phyloP scores from a whole-genome alignment of 2,797 vertebrate genomes.

The Petrocephalus sullivani region DNA sequence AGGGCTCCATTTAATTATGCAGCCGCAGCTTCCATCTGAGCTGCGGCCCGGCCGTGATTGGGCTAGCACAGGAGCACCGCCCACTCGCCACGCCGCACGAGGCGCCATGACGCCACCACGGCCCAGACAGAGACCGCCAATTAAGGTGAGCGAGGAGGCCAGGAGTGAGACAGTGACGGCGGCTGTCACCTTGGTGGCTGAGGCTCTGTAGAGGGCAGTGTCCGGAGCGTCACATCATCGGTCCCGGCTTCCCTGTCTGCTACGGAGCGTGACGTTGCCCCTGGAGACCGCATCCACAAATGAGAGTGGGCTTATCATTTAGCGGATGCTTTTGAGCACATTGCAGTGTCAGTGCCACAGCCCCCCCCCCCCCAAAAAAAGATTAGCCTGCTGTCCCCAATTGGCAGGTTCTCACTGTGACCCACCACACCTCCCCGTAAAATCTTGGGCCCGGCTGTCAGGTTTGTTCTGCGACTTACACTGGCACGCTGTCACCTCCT shows the following conservation, averaged over 20 bases:
- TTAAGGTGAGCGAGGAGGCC: not conserved
- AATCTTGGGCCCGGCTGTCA: not conserved
- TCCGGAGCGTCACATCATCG: not conserved
- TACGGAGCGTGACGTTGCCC: not conserved
- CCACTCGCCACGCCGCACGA: not conserved
- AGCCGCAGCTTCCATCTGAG: not conserved
- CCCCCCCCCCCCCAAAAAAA: not conserved
- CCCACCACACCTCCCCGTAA: not conserved
- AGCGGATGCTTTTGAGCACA: not conserved
- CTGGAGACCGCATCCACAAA: not conserved
- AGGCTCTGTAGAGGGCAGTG: not conserved
- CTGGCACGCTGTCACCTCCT: not conserved
- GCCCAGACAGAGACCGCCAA: not conserved
- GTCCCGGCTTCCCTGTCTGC: not conserved
- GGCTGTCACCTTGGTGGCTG: not conserved
- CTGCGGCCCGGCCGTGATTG: not conserved
- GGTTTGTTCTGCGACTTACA: not conserved
- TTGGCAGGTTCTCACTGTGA: not conserved
- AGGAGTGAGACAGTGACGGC: not conserved
- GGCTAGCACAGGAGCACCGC: too few relatives aligned
- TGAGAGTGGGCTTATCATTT: not conserved
- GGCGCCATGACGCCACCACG: not conserved
- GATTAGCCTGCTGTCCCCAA: not conserved
- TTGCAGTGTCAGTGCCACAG: too few relatives aligned
- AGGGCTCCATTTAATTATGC: not conserved